Evolutionary conservation across 2,113 vertebrate species (phyloP).

Genomic region (Cochlearius cochlearius): DNA sequence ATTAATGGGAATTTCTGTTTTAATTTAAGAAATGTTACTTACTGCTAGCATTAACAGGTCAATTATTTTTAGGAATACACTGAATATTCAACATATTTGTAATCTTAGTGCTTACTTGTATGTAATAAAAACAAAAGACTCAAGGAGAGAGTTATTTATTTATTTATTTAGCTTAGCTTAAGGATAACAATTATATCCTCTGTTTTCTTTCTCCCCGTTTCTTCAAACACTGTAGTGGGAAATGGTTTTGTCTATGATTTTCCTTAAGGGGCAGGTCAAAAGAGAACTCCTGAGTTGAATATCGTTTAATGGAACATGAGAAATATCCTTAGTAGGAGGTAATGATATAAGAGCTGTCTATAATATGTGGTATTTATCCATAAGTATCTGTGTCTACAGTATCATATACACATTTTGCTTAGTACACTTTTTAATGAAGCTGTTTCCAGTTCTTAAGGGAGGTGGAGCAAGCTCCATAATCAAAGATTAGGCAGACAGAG

Average conservation of each 20-base stretch:
- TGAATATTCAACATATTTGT: not conserved
- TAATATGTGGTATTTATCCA: not conserved
- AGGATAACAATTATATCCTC: not conserved
- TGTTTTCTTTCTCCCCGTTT: not conserved
- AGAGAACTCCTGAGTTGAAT: not conserved
- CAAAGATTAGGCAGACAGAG: not conserved
- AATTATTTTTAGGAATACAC: not conserved
- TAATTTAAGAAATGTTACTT: not conserved
- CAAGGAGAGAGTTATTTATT: not conserved
- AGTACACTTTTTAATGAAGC: not conserved
- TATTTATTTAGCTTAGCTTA: not conserved
- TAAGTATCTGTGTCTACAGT: not conserved
- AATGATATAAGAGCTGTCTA: not conserved
- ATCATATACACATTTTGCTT: not conserved
- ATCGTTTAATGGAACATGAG: not conserved
- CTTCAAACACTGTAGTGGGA: not conserved
- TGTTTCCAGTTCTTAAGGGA: not conserved
- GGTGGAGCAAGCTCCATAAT: not conserved
- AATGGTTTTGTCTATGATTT: not conserved
- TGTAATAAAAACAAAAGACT: not conserved
- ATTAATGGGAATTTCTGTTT: not conserved
- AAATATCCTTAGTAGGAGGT: not conserved
- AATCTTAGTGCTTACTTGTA: not conserved
- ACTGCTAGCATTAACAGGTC: not conserved
- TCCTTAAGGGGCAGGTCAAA: not conserved